phyloP scores from a whole-genome alignment of 2,113 vertebrate species.

The Vulpes vulpes region DNA sequence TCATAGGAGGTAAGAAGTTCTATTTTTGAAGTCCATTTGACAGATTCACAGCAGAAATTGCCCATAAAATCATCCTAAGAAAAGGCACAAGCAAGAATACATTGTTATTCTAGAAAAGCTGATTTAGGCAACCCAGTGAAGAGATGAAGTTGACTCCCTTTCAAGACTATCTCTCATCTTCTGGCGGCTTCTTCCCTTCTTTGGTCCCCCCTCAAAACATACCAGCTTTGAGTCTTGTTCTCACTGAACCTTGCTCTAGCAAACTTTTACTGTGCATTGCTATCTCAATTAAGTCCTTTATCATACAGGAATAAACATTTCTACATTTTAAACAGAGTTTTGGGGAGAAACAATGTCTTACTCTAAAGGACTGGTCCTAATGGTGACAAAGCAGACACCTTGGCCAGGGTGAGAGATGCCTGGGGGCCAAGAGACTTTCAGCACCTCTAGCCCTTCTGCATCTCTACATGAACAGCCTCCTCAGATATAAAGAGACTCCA shows the following conservation, averaged over 20 bases:
- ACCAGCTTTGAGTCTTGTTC: background rate
- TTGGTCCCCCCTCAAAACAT: background rate
- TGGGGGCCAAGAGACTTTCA: background rate
- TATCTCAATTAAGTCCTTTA: background rate
- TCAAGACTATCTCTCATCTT: background rate
- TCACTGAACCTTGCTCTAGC: background rate
- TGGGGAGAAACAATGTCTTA: background rate
- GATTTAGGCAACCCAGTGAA: background rate
- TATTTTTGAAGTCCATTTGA: background rate
- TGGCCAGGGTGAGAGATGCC: background rate
- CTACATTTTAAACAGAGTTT: background rate
- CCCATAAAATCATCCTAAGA: background rate
- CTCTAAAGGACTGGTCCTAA: background rate
- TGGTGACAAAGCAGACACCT: background rate
- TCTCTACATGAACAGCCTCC: background rate
- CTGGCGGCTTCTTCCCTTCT: background rate
- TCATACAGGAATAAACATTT: background rate
- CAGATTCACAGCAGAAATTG: constrained; percentile 1
- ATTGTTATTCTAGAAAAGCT: background rate
- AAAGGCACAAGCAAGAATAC: background rate
- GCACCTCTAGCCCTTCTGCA: background rate
- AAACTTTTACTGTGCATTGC: background rate
- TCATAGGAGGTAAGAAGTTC: background rate
- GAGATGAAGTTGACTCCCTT: constrained; percentile 3
- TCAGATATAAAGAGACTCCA: background rate